Conservation (phyloP, 1,140 invertebrate genomes). For the Cotesia vestalis region DNA sequence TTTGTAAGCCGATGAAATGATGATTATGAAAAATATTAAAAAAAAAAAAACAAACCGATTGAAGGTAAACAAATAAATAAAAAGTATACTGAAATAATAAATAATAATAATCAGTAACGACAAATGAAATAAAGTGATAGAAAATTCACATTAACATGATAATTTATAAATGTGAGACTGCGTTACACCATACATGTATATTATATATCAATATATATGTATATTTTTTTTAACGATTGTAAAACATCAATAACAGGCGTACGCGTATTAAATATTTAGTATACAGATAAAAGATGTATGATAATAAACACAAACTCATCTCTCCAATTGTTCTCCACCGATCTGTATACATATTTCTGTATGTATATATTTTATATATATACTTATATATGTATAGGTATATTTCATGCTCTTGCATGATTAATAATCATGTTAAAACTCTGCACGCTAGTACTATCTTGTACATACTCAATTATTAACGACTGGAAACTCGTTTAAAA, state of each 20-base stretch:
- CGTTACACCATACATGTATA: conserved; percentile 11
- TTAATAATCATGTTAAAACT: conserved; percentile 18
- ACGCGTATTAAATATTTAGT: conserved; percentile 16
- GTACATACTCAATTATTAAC: conserved; percentile 14
- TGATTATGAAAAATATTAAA: neutral
- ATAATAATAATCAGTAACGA: no score
- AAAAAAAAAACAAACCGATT: no score
- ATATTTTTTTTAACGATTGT: conserved; percentile 7
- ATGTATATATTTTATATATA: neutral
- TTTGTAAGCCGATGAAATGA: neutral
- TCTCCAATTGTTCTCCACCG: conserved; percentile 12
- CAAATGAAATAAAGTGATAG: neutral
- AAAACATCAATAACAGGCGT: conserved; percentile 33
- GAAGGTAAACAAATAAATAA: no score
- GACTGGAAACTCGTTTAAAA: neutral
- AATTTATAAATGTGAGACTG: conserved; percentile 40
- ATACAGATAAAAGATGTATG: conserved; percentile 10
- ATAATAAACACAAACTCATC: conserved; percentile 17
- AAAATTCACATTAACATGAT: conserved; percentile 25
- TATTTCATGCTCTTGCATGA: conserved; percentile 16
- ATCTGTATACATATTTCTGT: neutral
- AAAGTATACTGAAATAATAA: no score
- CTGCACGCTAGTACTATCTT: conserved; percentile 24
- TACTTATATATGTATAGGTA: no score
- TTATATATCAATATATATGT: conserved; percentile 5